phyloP scores from a whole-genome alignment of 2,888 invertebrate genomes.

The Apotomis turbidana region DNA sequence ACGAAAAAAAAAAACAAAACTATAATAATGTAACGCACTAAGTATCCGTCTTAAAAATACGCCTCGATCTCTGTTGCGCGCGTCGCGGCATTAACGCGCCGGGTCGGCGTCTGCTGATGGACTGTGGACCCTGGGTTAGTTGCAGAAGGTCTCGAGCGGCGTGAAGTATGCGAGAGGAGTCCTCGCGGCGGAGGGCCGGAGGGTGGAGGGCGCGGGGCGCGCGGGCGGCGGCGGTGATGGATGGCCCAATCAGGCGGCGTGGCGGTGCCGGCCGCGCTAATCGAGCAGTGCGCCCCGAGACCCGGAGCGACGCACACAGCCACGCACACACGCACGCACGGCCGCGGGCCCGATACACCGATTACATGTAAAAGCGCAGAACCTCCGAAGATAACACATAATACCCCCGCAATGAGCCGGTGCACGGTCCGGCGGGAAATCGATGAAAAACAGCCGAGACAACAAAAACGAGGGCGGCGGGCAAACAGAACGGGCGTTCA shows the following conservation, averaged over 20 bases:
- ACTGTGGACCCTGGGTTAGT: slow-evolving; percentile 44
- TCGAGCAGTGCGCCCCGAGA: slow-evolving; percentile 77
- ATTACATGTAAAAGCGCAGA: slow-evolving; percentile 72
- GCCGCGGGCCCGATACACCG: slow-evolving; percentile 50
- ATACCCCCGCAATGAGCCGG: slow-evolving; percentile 50
- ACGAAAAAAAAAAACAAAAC: slow-evolving; percentile 70
- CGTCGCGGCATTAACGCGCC: slow-evolving; percentile 73
- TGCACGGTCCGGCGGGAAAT: slow-evolving; percentile 63
- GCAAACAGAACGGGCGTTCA: slow-evolving; percentile 57
- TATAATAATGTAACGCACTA: slow-evolving; percentile 82
- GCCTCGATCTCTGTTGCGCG: slow-evolving; percentile 76
- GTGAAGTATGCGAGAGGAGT: slow-evolving; percentile 50
- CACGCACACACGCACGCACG: slow-evolving; percentile 46
- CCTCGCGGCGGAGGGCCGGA: slow-evolving; percentile 61
- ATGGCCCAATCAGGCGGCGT: slow-evolving; percentile 84
- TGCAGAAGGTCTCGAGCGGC: slow-evolving; percentile 40
- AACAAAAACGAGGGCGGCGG: slow-evolving; percentile 61
- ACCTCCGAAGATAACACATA: slow-evolving; percentile 64
- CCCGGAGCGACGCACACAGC: slow-evolving; percentile 69
- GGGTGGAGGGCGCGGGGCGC: slow-evolving; percentile 71
- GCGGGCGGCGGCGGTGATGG: slow-evolving; percentile 75
- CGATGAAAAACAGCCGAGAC: slow-evolving; percentile 74
- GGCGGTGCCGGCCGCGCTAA: slow-evolving; percentile 79
- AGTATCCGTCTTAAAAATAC: slow-evolving; percentile 82
- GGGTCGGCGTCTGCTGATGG: slow-evolving; percentile 47